Percentiles rank a stretch among this genome's conserved stretches.
Evolutionary conservation across 2,888 invertebrate species (phyloP).

Genomic region (Drosophila birchii): DNA sequence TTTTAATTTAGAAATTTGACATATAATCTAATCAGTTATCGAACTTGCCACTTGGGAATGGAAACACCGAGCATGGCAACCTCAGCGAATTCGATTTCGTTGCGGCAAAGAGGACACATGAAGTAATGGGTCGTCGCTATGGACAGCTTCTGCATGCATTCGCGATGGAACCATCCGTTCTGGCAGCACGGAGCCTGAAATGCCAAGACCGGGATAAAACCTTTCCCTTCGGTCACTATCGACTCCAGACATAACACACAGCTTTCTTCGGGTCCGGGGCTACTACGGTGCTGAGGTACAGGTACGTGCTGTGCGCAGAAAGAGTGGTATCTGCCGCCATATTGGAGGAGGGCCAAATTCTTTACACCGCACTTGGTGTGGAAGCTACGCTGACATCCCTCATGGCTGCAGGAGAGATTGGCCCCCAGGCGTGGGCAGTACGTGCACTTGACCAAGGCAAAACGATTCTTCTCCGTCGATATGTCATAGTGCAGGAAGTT

Average conservation of each 20-base stretch:
- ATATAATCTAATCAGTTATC: too few relatives aligned
- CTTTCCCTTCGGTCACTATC: neutral
- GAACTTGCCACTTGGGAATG: neutral
- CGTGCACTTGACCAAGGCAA: neutral
- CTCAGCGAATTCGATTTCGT: neutral
- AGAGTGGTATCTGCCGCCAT: neutral
- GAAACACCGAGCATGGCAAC: neutral
- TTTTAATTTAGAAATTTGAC: too few relatives aligned
- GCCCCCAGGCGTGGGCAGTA: neutral
- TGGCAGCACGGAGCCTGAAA: neutral
- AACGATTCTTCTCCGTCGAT: neutral
- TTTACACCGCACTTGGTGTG: constrained; percentile 1
- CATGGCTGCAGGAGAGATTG: neutral
- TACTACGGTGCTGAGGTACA: neutral
- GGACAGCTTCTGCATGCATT: neutral
- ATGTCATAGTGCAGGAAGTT: neutral
- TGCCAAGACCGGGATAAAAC: neutral
- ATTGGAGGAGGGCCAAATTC: neutral
- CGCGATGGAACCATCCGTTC: neutral
- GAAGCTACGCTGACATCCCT: neutral
- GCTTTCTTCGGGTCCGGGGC: fast-evolving
- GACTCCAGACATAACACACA: neutral
- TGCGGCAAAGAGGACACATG: neutral
- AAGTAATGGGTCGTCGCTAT: fast-evolving
- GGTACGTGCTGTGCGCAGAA: neutral